phyloP scores from a whole-genome alignment of 2,797 vertebrate species.

The Eremophila alpestris region DNA sequence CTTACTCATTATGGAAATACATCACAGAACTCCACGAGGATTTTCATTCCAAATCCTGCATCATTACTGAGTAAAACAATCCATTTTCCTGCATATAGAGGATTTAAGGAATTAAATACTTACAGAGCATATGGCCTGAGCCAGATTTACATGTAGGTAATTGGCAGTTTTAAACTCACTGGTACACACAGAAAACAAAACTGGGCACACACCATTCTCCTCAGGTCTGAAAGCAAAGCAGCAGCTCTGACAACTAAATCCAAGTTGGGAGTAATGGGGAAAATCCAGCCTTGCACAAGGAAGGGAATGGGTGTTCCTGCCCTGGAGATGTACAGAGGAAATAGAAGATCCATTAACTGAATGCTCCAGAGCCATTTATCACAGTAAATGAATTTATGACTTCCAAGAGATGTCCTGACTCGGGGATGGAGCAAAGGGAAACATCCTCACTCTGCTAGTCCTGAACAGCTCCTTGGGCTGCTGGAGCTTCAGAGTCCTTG shows the following conservation, averaged over 20 bases:
- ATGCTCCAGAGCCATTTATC: neutral
- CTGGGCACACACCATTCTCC: neutral
- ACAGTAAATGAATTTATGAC: neutral
- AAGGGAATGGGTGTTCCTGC: neutral
- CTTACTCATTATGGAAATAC: neutral
- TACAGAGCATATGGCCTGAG: neutral
- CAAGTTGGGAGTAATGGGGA: fast-evolving
- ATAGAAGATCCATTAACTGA: neutral
- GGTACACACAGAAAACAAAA: fast-evolving
- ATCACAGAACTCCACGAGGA: neutral
- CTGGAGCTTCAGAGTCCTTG: neutral
- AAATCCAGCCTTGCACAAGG: neutral
- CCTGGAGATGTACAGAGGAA: neutral
- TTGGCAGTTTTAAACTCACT: neutral
- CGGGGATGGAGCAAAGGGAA: neutral
- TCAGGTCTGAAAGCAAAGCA: neutral
- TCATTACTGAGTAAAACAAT: neutral
- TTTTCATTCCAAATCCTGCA: neutral
- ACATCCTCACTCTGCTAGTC: neutral
- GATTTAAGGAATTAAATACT: neutral
- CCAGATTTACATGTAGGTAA: neutral
- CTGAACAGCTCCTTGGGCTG: neutral
- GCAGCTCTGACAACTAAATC: neutral
- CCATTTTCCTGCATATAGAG: neutral
- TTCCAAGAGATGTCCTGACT: neutral